Base-by-base conservation (phyloP, 2,113 vertebrate species). In the Entomyzon cyanotis region DNA sequence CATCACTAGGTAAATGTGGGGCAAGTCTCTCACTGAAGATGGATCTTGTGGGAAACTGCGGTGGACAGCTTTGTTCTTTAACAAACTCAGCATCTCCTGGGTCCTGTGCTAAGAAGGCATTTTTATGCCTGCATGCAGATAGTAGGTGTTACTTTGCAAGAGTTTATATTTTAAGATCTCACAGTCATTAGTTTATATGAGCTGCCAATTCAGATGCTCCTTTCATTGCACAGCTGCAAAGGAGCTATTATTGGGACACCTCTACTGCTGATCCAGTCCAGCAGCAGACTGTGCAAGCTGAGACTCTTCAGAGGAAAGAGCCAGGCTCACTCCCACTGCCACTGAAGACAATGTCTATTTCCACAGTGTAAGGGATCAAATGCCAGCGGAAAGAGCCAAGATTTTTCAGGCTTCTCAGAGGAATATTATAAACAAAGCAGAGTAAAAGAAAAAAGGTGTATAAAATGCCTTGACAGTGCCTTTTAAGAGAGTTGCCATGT, bases 161-260 rank as follows among this genome's bases (percentile, higher is more conserved):
- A 49, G 41, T 50, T 94, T 56, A 15, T 68, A 17, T 96, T 96
- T 93, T 68, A 89, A 96, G 93, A 80, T 96, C 82, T 90, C 78
- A 20, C 23, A 39, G 42, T 47, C 46, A 69, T 90, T 96, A 83
- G 80, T 95, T 96, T 89, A 56, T 77, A 58, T 17, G 80, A 64
- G 62, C 70, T 63, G 76, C 60, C 58, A 41, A 23, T 83, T 76
- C 50, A 42, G 21, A 12, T 27, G 30, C 33, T 95, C 37, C 27
- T 20, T 75, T 58, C n/a, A 49, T 56, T 56, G 30, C 14, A 0
- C 6, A 42, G 33, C 50, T 64, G 39, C 33, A 24, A 4, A 91
- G 50, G 30, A 88, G 63, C 84, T 87, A 27, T 89, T 85, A 50
- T 12, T 39, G 39, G 76, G 83, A 37, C 42, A 47, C 39, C 39